Evolutionary conservation across 2,888 invertebrate species (phyloP), one percentile per base, ranked within the genome.

Genomic region (Plebejus argus): DNA sequence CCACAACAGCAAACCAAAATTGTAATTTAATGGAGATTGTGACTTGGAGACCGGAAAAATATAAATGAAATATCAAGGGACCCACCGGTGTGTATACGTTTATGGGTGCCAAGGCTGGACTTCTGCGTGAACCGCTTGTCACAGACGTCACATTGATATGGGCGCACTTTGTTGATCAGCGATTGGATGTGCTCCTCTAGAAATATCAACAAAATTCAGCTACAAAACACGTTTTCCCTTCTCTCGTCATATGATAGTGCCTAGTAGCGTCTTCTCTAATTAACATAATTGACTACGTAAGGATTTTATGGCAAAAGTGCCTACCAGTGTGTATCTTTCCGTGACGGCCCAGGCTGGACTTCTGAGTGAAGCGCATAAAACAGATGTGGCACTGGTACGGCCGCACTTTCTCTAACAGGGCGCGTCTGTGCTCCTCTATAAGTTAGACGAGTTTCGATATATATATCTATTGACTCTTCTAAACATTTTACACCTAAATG

Each of bases 41-140:
- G 93, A 90, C 93, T 93, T 85, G 83, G 93, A 93, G 82, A 92
- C 93, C 93, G 86, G 87, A 86, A 85, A 86, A 86, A 90, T 89
- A 90, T 87, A 89, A 91, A 87, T 86, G 88, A 87, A 90, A 91
- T 91, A 87, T 91, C 90, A 91, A 90, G 92, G 92, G 93, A 94
- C 94, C 94, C 96, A 95, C 95, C 95, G 84, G 97, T 96, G 90
- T 97, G 97, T 85, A 96, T 96, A 88, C 97, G 95, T 90, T 96
- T 96, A 94, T 97, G 97, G 86, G 97, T 97, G 92, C 97, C 97
- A 85, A 97, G 95, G 92, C 97, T 97, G 89, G 97, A 97, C 93
- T 97, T 97, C 94, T 97, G 97, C 83, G 97, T 97, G 93, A 97
- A 97, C 89, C 96, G 95, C 94, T 97, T 97, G 90, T 96, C 95